A percentile compares a stretch with the other conserved stretches of the same genome.
Evolutionary conservation across 2,797 vertebrate genomes (phyloP).

Genomic region (Gymnothorax reevesii): DNA sequence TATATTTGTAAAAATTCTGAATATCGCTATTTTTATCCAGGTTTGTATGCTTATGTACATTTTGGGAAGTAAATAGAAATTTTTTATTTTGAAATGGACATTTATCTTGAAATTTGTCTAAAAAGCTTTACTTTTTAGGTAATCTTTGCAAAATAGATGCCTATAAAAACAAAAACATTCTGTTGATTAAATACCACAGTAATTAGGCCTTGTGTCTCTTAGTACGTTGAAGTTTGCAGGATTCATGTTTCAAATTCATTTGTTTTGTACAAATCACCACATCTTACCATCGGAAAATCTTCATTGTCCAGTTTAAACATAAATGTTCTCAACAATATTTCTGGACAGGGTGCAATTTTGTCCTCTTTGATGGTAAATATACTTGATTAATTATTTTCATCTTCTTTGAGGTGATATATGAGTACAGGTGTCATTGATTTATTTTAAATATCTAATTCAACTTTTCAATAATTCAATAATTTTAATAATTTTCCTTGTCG

Average conservation of each 20-base stretch:
- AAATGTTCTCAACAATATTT: not conserved
- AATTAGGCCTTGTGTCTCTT: not conserved
- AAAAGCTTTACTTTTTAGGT: not conserved
- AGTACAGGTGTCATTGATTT: not conserved
- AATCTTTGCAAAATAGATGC: not conserved
- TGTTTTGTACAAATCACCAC: not conserved
- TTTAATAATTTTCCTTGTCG: not conserved
- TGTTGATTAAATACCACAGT: not conserved
- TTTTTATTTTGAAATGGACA: not conserved
- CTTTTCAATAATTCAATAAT: conserved; percentile 18
- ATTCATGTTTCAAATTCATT: not conserved
- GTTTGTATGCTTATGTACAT: not conserved
- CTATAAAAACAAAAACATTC: not conserved
- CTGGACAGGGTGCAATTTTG: not conserved
- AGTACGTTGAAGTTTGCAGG: not conserved
- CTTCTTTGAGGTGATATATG: not conserved
- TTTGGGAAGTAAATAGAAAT: not conserved
- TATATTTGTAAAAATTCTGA: not conserved
- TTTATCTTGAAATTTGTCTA: not conserved
- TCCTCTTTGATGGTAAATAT: not conserved
- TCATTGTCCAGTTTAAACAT: not conserved
- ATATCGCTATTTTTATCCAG: not conserved
- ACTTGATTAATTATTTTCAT: not conserved
- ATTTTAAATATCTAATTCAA: not conserved
- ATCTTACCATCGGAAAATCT: not conserved